These are phyloP conservation scores for Bimastos eiseni DNA, from an alignment of 2,888 invertebrate species.

Conservation along the genomic window DNA sequence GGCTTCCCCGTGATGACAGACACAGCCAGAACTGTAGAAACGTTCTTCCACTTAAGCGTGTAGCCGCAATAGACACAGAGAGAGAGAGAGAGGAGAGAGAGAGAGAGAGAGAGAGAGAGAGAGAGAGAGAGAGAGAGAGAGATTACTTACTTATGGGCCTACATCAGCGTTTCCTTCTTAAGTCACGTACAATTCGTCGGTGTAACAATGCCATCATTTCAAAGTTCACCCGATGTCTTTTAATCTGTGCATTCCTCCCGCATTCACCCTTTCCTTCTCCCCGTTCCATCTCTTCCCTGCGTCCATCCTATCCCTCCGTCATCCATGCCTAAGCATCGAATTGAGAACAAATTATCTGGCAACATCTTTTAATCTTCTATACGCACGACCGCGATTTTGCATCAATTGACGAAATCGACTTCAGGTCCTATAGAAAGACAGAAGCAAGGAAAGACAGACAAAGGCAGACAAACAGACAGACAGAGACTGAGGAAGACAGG, in stretches of 20 bases:
- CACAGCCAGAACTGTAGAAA: not conserved
- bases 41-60: conserved; percentile 1
- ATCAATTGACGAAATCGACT: not conserved
- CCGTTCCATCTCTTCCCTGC: not conserved
- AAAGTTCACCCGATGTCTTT: not conserved
- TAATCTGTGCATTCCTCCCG: not conserved
- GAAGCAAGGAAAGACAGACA: not conserved
- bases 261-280: not conserved
- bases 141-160: no score
- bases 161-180: not conserved
- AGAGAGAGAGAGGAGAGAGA: not conserved
- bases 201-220: not conserved
- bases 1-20: not conserved
- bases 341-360: not conserved
- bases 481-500: not conserved
- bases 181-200: not conserved
- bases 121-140: not conserved
- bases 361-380: not conserved
- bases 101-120: not conserved
- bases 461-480: not conserved
- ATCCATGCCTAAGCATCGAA: not conserved
- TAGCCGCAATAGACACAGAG: not conserved
- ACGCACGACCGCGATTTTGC: not conserved
- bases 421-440: not conserved
- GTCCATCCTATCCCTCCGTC: not conserved